Percentiles rank a stretch among this genome's conserved stretches.
Evolutionary conservation across 2,797 vertebrate species (phyloP).

Genomic region (Holocentrus rufus): DNA sequence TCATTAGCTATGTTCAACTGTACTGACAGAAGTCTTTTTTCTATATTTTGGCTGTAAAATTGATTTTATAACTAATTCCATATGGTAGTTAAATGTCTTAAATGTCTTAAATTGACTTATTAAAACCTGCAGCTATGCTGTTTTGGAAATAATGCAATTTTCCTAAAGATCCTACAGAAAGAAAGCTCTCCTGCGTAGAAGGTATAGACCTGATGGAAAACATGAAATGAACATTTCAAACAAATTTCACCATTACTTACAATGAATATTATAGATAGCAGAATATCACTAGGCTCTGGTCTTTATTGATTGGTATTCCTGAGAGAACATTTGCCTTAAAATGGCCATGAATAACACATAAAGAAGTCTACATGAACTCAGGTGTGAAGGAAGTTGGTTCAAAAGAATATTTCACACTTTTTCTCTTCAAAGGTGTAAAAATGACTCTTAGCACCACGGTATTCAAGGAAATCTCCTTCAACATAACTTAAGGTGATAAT

Average conservation of each 20-base stretch:
- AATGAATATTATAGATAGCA: neutral
- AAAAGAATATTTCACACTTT: constrained; percentile 68
- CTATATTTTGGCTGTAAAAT: too few species aligned
- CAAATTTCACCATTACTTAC: neutral
- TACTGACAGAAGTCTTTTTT: too few species aligned
- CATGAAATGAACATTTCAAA: neutral
- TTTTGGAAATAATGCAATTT: neutral
- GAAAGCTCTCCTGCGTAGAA: too few species aligned
- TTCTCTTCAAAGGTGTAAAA: constrained; percentile 65
- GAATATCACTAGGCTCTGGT: neutral
- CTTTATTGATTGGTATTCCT: neutral
- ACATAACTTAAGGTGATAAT: constrained; percentile 88
- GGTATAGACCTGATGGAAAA: neutral
- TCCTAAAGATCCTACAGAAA: neutral
- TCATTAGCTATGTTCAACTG: too few species aligned
- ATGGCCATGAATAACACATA: neutral
- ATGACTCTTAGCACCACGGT: constrained; percentile 63
- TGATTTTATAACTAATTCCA: too few species aligned
- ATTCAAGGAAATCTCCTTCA: constrained; percentile 83
- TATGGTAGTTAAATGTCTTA: too few species aligned
- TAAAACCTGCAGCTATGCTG: neutral
- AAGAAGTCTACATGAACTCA: constrained; percentile 37
- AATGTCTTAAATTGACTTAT: neutral
- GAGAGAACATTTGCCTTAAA: neutral
- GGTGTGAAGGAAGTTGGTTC: constrained; percentile 56